These are phyloP conservation scores for Drosophila malerkotliana DNA, from an alignment of 1,140 invertebrate genomes.

Conservation along the genomic window DNA sequence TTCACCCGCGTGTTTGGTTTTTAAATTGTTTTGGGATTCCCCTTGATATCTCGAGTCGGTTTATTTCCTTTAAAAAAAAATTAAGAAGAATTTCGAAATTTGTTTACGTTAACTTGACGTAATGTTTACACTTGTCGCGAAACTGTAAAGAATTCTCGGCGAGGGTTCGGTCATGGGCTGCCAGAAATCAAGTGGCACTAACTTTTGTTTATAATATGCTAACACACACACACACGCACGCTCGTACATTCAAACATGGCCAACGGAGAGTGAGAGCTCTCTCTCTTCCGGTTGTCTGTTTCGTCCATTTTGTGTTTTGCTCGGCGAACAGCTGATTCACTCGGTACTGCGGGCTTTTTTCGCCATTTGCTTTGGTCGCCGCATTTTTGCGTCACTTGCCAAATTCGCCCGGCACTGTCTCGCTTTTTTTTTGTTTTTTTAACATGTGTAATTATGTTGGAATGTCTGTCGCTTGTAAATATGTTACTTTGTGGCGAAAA, in stretches of 20 bases:
- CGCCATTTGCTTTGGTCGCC: constrained; percentile 32
- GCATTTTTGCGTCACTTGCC: constrained; percentile 35
- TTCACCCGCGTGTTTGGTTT: constrained; percentile 52
- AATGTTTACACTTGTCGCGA: constrained; percentile 33
- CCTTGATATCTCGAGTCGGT: constrained; percentile 34
- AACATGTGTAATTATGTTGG: constrained; percentile 35
- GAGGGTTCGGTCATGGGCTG: constrained; percentile 38
- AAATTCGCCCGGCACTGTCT: constrained; percentile 24
- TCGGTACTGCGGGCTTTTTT: constrained; percentile 36
- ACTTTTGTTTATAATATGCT: constrained; percentile 41
- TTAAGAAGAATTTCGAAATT: constrained; percentile 1
- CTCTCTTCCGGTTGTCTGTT: constrained; percentile 12
- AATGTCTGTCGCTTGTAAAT: constrained; percentile 29
- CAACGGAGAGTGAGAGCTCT: constrained; percentile 9
- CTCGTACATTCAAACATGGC: not conserved
- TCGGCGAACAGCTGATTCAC: constrained; percentile 55
- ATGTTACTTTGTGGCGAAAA: constrained; percentile 29
- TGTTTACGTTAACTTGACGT: constrained; percentile 19
- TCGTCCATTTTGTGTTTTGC: constrained; percentile 47
- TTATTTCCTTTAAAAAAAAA: constrained; percentile 43
- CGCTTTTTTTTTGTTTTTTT: not conserved
- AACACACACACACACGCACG: constrained; percentile 8
- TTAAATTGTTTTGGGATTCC: constrained; percentile 60
- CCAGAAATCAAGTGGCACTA: constrained; percentile 36
- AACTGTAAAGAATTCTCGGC: constrained; percentile 10